Conservation (phyloP, 1,140 invertebrate species). For the Drosophila albomicans region DNA sequence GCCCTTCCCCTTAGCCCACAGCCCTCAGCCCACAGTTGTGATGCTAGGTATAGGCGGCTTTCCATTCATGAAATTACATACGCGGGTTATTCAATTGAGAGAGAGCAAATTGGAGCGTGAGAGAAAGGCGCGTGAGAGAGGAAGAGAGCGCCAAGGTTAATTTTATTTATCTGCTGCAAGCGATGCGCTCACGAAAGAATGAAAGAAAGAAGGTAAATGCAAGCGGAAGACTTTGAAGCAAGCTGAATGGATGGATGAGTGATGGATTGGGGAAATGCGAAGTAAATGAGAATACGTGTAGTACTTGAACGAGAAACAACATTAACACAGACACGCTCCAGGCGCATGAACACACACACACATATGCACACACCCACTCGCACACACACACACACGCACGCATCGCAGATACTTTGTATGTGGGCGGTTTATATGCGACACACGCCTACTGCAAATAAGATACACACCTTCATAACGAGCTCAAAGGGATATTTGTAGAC, state of each 20-base stretch:
- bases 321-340: conserved; percentile 33
- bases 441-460: conserved; percentile 60
- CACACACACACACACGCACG: conserved; percentile 8
- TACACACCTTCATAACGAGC: conserved; percentile 97
- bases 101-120: conserved; percentile 14
- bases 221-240: conserved; percentile 18
- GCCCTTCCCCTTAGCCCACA: not conserved
- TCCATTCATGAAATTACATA: conserved; percentile 63
- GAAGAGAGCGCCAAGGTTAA: conserved; percentile 57
- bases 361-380: conserved; percentile 14
- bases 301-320: conserved; percentile 5
- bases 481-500: conserved; percentile 99
- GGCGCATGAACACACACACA: conserved; percentile 35
- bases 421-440: conserved; percentile 26
- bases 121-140: conserved; percentile 17
- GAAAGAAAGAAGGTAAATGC: conserved; percentile 29
- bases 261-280: conserved; percentile 25
- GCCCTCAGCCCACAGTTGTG: not conserved
- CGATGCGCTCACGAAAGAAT: conserved; percentile 28
- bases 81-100: conserved; percentile 42
- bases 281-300: conserved; percentile 35
- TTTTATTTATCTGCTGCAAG: conserved; percentile 70
- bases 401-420: not conserved
- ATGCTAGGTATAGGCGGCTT: conserved; percentile 21
- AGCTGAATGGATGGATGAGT: conserved; percentile 26